These are phyloP conservation scores for Menidia beryllina DNA, from an alignment of 2,113 vertebrate species.

Conservation along the genomic window DNA sequence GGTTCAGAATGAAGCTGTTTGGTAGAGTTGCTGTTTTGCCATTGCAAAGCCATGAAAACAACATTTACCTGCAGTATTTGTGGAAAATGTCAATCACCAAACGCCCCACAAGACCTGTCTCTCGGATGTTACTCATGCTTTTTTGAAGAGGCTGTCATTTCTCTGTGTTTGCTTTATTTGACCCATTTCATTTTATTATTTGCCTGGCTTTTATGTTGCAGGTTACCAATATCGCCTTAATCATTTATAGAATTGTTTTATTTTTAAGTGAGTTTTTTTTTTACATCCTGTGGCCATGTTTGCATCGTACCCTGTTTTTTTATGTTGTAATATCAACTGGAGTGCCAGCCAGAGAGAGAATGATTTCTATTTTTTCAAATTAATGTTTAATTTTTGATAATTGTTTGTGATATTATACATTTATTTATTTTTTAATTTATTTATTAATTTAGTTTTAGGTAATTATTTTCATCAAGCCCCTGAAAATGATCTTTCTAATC, in stretches of 20 bases:
- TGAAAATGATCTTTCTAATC: slow-evolving; percentile 73
- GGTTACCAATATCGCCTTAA: slow-evolving; percentile 89
- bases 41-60: slow-evolving; percentile 86
- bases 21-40: slow-evolving; percentile 75
- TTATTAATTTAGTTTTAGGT: slow-evolving; percentile 76
- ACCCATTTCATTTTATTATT: slow-evolving; percentile 40
- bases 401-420: slow-evolving; percentile 68
- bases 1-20: slow-evolving; percentile 48
- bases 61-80: slow-evolving; percentile 80
- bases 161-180: slow-evolving; percentile 33
- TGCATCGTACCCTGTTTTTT: slow-evolving; percentile 61
- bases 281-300: slow-evolving; percentile 55
- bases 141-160: slow-evolving; percentile 25
- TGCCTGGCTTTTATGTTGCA: slow-evolving; percentile 80
- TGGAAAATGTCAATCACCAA: slow-evolving; percentile 63
- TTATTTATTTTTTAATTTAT: slow-evolving; percentile 44
- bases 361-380: slow-evolving; percentile 77
- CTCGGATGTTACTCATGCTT: slow-evolving; percentile 44
- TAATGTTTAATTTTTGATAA: slow-evolving; percentile 66
- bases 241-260: slow-evolving; percentile 85
- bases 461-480: slow-evolving; percentile 37
- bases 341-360: slow-evolving; percentile 70
- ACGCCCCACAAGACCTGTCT: slow-evolving; percentile 59
- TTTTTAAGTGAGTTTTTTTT: slow-evolving; percentile 71
- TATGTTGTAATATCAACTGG: slow-evolving; percentile 56